phyloP scores from a whole-genome alignment of 2,797 vertebrate species.

The Varecia variegata region DNA sequence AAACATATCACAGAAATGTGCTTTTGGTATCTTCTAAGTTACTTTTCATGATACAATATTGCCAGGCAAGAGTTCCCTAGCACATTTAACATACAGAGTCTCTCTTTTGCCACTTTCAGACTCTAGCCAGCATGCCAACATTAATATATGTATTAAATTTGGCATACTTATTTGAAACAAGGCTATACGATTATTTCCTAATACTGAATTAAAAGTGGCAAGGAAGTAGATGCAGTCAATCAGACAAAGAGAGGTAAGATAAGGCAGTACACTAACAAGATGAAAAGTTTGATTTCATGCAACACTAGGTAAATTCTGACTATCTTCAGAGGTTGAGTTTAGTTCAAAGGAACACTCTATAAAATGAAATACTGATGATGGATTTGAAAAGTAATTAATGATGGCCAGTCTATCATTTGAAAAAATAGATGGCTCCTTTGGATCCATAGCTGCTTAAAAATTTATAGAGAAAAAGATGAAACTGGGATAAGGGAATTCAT shows the following conservation, averaged over 20 bases:
- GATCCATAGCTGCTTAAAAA: constrained; percentile 18
- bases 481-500: background rate
- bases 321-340: background rate
- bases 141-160: background rate
- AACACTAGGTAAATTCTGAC: background rate
- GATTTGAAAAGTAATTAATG: constrained; percentile 32
- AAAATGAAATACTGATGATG: background rate
- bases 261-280: background rate
- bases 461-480: background rate
- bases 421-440: background rate
- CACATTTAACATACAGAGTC: background rate
- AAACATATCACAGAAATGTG: background rate
- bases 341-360: constrained; percentile 9
- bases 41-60: background rate
- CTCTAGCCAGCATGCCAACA: background rate
- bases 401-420: background rate
- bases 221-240: background rate
- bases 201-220: background rate
- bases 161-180: background rate
- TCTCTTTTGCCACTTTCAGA: constrained; percentile 31
- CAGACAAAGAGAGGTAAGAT: background rate
- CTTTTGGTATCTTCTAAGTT: background rate
- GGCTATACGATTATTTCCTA: background rate
- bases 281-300: background rate
- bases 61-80: background rate